Evolutionary conservation across 2,113 vertebrate genomes (phyloP).

Genomic region (Lepus timidus): DNA sequence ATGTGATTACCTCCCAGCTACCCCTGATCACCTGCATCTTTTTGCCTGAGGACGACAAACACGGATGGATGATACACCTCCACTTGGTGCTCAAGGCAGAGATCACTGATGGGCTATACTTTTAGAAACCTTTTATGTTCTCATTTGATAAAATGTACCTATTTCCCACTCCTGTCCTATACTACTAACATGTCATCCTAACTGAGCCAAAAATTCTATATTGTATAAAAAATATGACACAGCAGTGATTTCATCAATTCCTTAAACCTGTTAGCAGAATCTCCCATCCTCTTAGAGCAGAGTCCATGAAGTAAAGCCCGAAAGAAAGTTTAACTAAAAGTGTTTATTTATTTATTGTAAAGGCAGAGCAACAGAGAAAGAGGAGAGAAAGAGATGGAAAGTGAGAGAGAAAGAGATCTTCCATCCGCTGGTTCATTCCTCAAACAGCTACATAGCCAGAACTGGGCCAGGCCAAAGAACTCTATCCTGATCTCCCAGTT

Average conservation of each 20-base stretch:
- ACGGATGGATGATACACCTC: background rate
- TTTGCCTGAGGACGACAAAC: background rate
- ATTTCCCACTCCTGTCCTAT: background rate
- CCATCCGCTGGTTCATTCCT: too few species aligned
- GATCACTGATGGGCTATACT: background rate
- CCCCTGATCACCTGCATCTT: background rate
- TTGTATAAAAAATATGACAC: background rate
- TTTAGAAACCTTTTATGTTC: background rate
- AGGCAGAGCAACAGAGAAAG: too few species aligned
- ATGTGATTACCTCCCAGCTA: background rate
- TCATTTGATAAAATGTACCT: background rate
- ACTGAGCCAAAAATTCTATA: background rate
- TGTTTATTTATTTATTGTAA: too few species aligned
- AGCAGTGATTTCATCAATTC: background rate
- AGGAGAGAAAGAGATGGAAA: too few species aligned
- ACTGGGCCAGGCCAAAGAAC: too few species aligned
- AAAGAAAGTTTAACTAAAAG: background rate
- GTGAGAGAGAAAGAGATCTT: too few species aligned
- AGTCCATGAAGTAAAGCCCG: background rate
- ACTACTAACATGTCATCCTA: background rate
- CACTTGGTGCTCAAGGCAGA: background rate
- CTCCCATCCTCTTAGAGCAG: background rate
- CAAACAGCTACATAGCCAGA: too few species aligned
- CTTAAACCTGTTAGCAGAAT: background rate
- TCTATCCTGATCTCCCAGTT: too few species aligned